Evolutionary conservation across 1,140 invertebrate genomes (phyloP).

Genomic region (Octopus sinensis): DNA sequence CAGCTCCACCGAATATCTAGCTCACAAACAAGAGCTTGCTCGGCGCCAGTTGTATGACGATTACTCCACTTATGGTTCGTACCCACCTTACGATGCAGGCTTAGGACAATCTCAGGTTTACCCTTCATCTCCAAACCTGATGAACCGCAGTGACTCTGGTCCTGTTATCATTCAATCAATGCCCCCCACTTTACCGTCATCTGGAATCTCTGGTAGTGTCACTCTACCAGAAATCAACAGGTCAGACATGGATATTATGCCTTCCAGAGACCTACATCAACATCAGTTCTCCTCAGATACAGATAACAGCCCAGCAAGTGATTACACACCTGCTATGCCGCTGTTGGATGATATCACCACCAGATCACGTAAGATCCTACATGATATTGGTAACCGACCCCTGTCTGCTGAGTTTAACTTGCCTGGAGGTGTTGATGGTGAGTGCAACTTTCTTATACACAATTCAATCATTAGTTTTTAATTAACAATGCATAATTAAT

Average conservation of each 20-base stretch:
- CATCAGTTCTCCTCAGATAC: constrained; percentile 42
- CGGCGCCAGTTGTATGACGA: constrained; percentile 36
- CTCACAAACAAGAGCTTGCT: constrained; percentile 46
- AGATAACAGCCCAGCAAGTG: constrained; percentile 40
- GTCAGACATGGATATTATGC: constrained; percentile 29
- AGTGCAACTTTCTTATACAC: constrained; percentile 12
- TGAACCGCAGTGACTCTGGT: constrained; percentile 25
- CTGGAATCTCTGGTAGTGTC: constrained; percentile 43
- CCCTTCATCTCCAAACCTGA: constrained; percentile 23
- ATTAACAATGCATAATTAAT: no score
- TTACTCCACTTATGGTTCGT: constrained; percentile 18
- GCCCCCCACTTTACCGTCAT: constrained; percentile 19
- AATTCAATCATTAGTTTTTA: no score
- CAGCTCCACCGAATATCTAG: constrained; percentile 53
- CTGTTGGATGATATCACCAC: constrained; percentile 66
- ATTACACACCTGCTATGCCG: constrained; percentile 64
- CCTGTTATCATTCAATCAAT: constrained; percentile 17
- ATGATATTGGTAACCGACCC: constrained; percentile 63
- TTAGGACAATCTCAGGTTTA: constrained; percentile 16
- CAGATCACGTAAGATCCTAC: constrained; percentile 64
- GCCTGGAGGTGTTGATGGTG: constrained; percentile 45
- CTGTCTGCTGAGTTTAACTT: constrained; percentile 54
- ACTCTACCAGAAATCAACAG: constrained; percentile 45
- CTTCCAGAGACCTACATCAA: constrained; percentile 19
- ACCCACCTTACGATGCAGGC: background rate